A percentile compares a stretch with the other conserved stretches of the same genome.
Evolutionary conservation across 2,797 vertebrate species (phyloP).

Genomic region (Semotilus atromaculatus): DNA sequence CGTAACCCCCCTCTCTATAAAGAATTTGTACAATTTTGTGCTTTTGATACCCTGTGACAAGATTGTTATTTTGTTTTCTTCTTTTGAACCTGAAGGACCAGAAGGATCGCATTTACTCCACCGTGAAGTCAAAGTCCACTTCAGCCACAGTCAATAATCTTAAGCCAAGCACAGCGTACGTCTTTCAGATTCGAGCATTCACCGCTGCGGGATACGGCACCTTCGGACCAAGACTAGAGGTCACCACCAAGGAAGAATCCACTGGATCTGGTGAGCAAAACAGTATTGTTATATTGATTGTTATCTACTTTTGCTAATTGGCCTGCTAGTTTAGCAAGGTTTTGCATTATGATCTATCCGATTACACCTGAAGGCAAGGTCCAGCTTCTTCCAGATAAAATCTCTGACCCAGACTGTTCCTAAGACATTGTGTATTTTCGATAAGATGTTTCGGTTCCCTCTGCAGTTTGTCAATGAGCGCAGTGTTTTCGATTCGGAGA

Average conservation of each 20-base stretch:
- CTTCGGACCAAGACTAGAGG: conserved; percentile 92
- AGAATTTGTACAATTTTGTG: conserved; percentile 37
- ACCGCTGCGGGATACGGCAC: conserved; percentile 95
- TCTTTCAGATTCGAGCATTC: conserved; percentile 98
- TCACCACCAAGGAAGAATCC: conserved; percentile 94
- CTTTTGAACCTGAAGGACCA: conserved; percentile 84
- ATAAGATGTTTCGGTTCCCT: conserved; percentile 56
- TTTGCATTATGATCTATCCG: conserved; percentile 8
- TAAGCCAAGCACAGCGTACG: conserved; percentile 94
- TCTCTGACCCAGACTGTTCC: conserved; percentile 5
- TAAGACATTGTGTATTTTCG: conserved; percentile 47
- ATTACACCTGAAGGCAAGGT: conserved; percentile 20
- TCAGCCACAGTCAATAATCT: conserved; percentile 95
- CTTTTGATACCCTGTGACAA: conserved; percentile 40
- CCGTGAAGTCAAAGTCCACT: conserved; percentile 92
- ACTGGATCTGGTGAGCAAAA: conserved; percentile 81
- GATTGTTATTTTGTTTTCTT: conserved; percentile 27
- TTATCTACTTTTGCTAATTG: no score
- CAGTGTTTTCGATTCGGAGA: conserved; percentile 55
- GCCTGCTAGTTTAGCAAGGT: neutral
- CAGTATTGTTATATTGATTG: neutral
- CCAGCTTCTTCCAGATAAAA: conserved; percentile 22
- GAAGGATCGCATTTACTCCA: conserved; percentile 95
- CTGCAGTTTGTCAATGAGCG: conserved; percentile 70
- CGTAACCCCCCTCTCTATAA: conserved; percentile 33